Evolutionary conservation across 2,888 invertebrate genomes (phyloP).

Genomic region (Morpho deidamia): DNA sequence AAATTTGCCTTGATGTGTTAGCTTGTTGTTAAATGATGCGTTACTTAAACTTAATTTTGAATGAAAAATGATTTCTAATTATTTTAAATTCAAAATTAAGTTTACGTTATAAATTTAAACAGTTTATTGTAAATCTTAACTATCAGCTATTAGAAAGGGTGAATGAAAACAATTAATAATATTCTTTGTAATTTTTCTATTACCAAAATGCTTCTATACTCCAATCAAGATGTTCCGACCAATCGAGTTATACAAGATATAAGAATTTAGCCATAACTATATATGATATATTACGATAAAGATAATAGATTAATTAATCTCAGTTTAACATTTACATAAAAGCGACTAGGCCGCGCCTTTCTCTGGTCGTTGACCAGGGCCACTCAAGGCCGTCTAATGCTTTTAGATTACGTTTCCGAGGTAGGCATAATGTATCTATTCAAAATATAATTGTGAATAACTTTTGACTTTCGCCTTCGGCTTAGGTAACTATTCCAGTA

Average conservation of each 20-base stretch:
- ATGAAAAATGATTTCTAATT: no score
- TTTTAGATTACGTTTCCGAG: not conserved
- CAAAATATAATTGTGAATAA: not conserved
- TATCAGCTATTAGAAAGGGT: no score
- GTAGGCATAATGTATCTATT: not conserved
- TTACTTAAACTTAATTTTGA: no score
- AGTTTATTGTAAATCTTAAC: no score
- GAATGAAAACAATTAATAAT: no score
- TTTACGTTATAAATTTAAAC: no score
- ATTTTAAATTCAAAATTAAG: no score
- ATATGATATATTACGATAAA: slow-evolving; percentile 4
- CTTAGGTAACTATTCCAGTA: no score
- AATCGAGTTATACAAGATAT: not conserved
- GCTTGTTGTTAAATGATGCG: no score
- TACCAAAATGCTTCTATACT: not conserved
- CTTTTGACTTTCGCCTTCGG: no score
- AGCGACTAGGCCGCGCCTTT: slow-evolving; percentile 26
- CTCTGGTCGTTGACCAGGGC: slow-evolving; percentile 29
- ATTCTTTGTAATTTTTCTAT: not conserved
- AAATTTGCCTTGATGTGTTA: no score
- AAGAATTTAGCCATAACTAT: slow-evolving; percentile 8
- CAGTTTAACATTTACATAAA: slow-evolving; percentile 19
- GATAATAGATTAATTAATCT: slow-evolving; percentile 8
- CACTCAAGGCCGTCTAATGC: slow-evolving; percentile 25
- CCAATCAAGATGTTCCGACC: not conserved